A percentile compares a stretch with the other conserved stretches of the same genome.
Evolutionary conservation across 2,113 vertebrate genomes (phyloP).

Genomic region (Eretmochelys imbricata): DNA sequence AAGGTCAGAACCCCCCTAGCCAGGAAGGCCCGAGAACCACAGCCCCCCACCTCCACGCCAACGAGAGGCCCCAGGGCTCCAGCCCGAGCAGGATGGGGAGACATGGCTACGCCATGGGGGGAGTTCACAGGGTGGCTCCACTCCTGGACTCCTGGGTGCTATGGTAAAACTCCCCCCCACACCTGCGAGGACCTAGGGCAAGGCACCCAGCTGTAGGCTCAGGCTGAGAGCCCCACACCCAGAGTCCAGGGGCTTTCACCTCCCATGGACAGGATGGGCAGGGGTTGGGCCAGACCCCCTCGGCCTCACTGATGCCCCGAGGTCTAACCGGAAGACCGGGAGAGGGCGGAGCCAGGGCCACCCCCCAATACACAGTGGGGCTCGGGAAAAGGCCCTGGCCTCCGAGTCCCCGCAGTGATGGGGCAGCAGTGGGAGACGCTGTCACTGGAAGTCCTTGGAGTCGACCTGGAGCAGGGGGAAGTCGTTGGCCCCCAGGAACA

Average conservation of each 20-base stretch:
- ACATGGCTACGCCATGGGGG: too few relatives aligned
- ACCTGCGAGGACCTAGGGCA: too few relatives aligned
- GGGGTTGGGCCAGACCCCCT: too few relatives aligned
- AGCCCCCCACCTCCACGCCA: too few relatives aligned
- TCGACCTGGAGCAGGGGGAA: neutral
- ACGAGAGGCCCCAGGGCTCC: too few relatives aligned
- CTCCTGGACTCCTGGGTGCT: neutral
- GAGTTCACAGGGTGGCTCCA: too few relatives aligned
- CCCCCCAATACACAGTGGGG: too few relatives aligned
- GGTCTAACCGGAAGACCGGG: neutral
- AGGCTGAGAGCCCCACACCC: neutral
- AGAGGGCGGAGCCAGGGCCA: neutral
- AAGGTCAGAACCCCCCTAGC: too few relatives aligned
- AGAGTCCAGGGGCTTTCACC: too few relatives aligned
- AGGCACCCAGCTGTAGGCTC: too few relatives aligned
- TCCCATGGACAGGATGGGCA: too few relatives aligned
- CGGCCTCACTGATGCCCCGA: neutral
- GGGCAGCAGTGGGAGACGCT: fast-evolving
- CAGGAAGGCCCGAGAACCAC: too few relatives aligned
- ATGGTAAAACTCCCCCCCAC: neutral
- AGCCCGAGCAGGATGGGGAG: neutral
- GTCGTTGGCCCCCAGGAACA: neutral
- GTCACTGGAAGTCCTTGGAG: constrained; percentile 23
- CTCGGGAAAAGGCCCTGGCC: neutral
- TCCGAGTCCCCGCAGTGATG: neutral